phyloP scores from a whole-genome alignment of 2,113 vertebrate species.

The Ptilorrhoa leucosticta region DNA sequence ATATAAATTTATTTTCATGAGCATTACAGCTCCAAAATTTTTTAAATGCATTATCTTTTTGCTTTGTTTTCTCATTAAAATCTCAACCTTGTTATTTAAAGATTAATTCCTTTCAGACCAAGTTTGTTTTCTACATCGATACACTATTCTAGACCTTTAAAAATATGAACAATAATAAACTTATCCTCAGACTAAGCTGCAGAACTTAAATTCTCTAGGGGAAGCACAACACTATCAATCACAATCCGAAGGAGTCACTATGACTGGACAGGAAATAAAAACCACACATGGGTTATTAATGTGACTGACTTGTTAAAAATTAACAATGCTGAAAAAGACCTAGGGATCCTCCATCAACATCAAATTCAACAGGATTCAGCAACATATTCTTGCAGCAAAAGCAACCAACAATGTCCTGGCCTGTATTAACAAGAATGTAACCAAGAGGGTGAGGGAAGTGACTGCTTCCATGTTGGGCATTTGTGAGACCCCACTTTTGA shows the following conservation, averaged over 20 bases:
- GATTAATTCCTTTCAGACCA: neutral
- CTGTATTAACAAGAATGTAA: neutral
- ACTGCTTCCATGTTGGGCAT: neutral
- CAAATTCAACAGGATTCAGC: neutral
- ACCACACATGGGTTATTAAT: neutral
- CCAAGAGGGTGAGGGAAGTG: neutral
- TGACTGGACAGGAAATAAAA: neutral
- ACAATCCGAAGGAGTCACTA: neutral
- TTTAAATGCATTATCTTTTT: neutral
- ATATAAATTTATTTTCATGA: neutral
- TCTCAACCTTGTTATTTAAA: neutral
- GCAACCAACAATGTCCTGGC: rapidly evolving
- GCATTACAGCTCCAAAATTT: neutral
- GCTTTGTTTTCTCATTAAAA: neutral
- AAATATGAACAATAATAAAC: neutral
- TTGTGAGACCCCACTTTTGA: neutral
- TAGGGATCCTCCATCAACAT: neutral
- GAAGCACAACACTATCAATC: neutral
- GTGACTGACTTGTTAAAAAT: neutral
- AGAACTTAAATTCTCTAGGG: neutral
- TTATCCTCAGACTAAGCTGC: neutral
- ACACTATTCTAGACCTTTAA: neutral
- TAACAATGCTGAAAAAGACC: neutral
- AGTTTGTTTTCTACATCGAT: neutral
- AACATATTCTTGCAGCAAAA: neutral